phyloP scores from a whole-genome alignment of 2,888 invertebrate genomes.

The Tetheella fluctuosa region DNA sequence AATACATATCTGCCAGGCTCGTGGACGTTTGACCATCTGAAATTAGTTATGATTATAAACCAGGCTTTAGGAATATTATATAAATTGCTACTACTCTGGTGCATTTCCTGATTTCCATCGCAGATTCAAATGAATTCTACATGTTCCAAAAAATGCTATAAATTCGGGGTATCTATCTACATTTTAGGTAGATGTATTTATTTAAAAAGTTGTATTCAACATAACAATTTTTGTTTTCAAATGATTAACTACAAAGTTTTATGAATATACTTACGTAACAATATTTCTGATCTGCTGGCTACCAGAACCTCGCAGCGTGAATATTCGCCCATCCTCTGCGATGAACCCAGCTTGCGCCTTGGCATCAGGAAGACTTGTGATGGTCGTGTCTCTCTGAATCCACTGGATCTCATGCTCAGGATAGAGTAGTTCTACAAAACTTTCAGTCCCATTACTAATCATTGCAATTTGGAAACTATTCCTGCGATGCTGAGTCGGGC shows the following conservation, averaged over 20 bases:
- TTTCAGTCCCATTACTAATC: constrained; percentile 89
- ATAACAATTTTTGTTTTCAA: no score
- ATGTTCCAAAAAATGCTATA: no score
- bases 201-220: no score
- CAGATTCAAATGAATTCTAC: no score
- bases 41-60: constrained; percentile 39
- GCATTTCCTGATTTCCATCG: no score
- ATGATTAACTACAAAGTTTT: neutral
- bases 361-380: constrained; percentile 92
- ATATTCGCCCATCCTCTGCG: constrained; percentile 90
- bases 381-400: constrained; percentile 92
- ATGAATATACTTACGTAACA: constrained; percentile 86
- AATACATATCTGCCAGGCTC: constrained; percentile 94
- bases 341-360: constrained; percentile 97
- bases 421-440: constrained; percentile 94
- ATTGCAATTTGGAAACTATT: constrained; percentile 93
- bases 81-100: no score
- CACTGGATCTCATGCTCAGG: constrained; percentile 95
- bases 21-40: constrained; percentile 93
- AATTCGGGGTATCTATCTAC: no score
- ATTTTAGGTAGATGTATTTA: no score
- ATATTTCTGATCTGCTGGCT: constrained; percentile 93
- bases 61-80: no score
- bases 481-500: constrained; percentile 87
- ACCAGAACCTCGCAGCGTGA: constrained; percentile 93